Conservation (phyloP, 2,113 vertebrate species). For the Chlorodrepanis virens region DNA sequence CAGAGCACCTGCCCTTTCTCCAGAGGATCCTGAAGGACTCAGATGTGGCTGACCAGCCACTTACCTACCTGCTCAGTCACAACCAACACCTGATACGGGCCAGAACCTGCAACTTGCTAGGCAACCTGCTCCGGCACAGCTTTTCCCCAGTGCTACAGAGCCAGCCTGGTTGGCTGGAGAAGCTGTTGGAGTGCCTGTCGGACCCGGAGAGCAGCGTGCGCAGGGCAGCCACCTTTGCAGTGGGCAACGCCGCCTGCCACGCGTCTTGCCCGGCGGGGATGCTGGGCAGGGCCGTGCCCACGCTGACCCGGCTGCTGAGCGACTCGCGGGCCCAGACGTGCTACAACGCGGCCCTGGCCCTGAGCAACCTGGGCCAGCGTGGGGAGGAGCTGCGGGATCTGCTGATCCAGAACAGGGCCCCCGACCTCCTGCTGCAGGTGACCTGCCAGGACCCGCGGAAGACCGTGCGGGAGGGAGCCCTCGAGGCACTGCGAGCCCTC, state of each 20-base stretch:
- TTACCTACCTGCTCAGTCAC: slow-evolving; percentile 72
- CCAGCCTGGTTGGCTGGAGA: slow-evolving; percentile 37
- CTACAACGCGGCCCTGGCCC: slow-evolving; percentile 65
- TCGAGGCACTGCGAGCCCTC: slow-evolving; percentile 69
- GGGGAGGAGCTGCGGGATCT: slow-evolving; percentile 35
- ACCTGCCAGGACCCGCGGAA: slow-evolving; percentile 66
- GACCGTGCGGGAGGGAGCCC: slow-evolving; percentile 68
- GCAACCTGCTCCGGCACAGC: slow-evolving; percentile 69
- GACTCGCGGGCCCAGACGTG: slow-evolving; percentile 65
- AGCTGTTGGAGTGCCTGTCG: slow-evolving; percentile 58
- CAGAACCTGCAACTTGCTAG: slow-evolving; percentile 81
- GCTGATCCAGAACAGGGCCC: slow-evolving; percentile 56
- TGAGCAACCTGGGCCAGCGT: slow-evolving; percentile 70
- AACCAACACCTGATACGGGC: slow-evolving; percentile 72
- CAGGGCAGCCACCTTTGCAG: slow-evolving; percentile 69
- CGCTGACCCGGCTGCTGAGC: slow-evolving; percentile 52
- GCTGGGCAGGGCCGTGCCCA: slow-evolving; percentile 59
- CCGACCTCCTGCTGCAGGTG: slow-evolving; percentile 66
- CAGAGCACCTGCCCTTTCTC: slow-evolving; percentile 63
- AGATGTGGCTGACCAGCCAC: slow-evolving; percentile 22
- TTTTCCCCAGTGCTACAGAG: slow-evolving; percentile 35
- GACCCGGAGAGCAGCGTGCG: slow-evolving; percentile 66
- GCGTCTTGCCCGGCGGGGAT: background rate
- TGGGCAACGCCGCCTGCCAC: slow-evolving; percentile 70
- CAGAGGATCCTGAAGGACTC: slow-evolving; percentile 62